phyloP scores from a whole-genome alignment of 2,113 vertebrate genomes.

The Rallus limicola region DNA sequence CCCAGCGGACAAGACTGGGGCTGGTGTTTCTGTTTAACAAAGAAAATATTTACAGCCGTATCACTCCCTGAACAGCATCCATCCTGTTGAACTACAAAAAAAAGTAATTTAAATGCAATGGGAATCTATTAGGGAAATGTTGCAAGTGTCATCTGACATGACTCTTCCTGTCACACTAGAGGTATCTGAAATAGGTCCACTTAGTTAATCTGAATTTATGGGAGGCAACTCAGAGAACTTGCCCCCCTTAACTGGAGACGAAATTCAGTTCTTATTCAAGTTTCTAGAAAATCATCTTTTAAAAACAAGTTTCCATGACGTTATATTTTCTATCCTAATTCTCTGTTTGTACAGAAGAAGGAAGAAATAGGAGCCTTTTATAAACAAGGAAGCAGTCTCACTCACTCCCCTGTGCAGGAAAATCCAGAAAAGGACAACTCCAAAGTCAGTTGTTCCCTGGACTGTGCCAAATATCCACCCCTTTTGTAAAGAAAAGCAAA shows the following conservation, averaged over 20 bases:
- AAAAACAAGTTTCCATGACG: not conserved
- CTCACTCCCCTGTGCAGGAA: not conserved
- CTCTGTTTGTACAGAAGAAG: not conserved
- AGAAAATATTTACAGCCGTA: conserved; percentile 18
- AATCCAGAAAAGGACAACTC: conserved; percentile 22
- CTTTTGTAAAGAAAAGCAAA: not conserved
- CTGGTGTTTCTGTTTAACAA: conserved; percentile 22
- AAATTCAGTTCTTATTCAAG: not conserved
- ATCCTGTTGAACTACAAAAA: not conserved
- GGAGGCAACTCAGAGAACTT: not conserved
- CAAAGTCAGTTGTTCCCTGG: not conserved
- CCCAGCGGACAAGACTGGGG: not conserved
- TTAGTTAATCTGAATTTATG: not conserved
- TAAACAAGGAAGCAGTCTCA: conserved; percentile 36
- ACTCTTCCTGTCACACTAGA: not conserved
- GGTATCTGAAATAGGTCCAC: not conserved
- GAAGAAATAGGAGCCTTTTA: not conserved
- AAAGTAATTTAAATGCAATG: not conserved
- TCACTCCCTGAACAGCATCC: not conserved
- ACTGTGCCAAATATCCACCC: conserved; percentile 11
- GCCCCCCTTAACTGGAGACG: not conserved
- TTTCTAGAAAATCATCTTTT: not conserved
- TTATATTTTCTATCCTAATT: not conserved
- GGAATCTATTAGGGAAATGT: not conserved
- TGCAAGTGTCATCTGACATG: not conserved